These are phyloP conservation scores for Nycticebus coucang DNA, from an alignment of 2,113 vertebrate genomes.

Conservation along the genomic window DNA sequence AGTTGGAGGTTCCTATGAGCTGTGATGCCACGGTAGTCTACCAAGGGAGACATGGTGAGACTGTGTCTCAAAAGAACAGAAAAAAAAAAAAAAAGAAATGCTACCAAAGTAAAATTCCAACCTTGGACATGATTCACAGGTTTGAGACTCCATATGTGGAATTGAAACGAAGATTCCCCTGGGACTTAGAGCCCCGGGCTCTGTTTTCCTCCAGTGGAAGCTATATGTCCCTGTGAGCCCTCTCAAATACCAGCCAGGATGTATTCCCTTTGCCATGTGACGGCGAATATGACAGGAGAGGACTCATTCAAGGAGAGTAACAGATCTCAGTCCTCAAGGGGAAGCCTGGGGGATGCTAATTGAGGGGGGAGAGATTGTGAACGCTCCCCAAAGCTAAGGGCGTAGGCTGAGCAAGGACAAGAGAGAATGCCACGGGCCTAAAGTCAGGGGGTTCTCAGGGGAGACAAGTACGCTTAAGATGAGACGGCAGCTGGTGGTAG, in stretches of 20 bases:
- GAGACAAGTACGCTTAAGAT: conserved; percentile 41
- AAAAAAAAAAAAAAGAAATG: neutral
- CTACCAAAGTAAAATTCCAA: conserved; percentile 48
- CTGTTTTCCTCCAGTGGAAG: conserved; percentile 40
- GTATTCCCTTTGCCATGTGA: neutral
- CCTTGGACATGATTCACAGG: conserved; percentile 1
- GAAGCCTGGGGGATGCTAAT: neutral
- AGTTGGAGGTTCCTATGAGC: too few species aligned
- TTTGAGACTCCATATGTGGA: conserved; percentile 43
- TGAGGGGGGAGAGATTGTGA: conserved; percentile 29
- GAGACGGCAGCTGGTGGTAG: conserved; percentile 66
- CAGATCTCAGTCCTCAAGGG: conserved; percentile 17
- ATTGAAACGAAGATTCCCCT: neutral
- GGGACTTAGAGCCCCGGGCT: conserved; percentile 19
- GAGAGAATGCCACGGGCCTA: conserved; percentile 5
- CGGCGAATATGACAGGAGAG: neutral
- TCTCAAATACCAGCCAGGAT: conserved; percentile 1
- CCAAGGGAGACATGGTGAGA: too few species aligned
- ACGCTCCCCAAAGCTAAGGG: conserved; percentile 41
- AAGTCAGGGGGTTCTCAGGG: conserved; percentile 59
- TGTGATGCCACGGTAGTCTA: too few species aligned
- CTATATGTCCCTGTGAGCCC: neutral
- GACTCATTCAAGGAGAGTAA: neutral
- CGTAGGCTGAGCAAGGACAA: conserved; percentile 21
- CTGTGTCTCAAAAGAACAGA: too few species aligned